Base-by-base conservation (phyloP, 2,797 vertebrate species). In the Muscicapa striata region DNA sequence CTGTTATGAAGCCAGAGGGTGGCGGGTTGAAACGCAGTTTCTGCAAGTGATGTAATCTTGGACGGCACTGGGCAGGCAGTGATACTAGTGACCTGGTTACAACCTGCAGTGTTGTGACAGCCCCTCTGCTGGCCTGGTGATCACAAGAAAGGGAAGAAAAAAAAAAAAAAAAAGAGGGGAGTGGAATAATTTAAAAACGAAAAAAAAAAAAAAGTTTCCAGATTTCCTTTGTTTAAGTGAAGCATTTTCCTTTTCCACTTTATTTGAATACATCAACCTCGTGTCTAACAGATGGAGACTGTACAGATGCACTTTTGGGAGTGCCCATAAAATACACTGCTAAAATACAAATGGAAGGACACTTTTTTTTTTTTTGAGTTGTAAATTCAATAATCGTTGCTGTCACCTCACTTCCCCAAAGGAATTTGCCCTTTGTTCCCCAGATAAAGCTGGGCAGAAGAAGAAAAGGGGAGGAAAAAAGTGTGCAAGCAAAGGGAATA, bases 191-290 rank as follows among this genome's bases (percentile, higher is more conserved):
- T 97, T 96, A 23, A 95, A 97, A 97, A 95, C 96, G 93, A 83
- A 96, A 96, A 95, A 93, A 96, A 95, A 93, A 93, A 94, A 98
- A 96, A 92, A 81, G 91, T 96, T 97, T 97, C 96, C 97, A 97
- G 95, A 97, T 97, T 98, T 98, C 98, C 98, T 98, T 97, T 98
- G 94, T 96, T 97, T 97, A 96, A 95, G 70, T 93, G 89, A 97
- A 93, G 91, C 84, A 94, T 95, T 97, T 97, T 97, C 96, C 97
- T 97, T 97, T 97, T 97, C 97, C 97, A 97, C 77, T 95, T 97
- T 94, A 92, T 92, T 92, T 84, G 90, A 96, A 91, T 66, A 77
- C 90, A 84, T 82, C 36, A 41, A 90, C 94, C 97, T 72, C 62
- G 94, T 81, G 34, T 79, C 92, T 83, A 94, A 97, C 97, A 97